Base-by-base conservation (phyloP, 1,140 invertebrate species). In the Macrobrachium rosenbergii region DNA sequence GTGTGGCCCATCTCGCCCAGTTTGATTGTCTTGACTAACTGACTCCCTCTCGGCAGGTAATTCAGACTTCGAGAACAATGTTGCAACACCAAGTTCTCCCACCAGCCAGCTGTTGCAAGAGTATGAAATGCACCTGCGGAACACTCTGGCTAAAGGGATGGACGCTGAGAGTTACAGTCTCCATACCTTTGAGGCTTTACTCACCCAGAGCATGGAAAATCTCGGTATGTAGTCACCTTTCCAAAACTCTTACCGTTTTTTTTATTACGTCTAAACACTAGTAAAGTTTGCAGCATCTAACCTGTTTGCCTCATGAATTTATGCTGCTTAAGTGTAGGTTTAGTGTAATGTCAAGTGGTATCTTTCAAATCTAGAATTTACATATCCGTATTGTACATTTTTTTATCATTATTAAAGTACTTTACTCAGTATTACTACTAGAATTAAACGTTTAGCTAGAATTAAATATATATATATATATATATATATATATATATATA, bases 131-230 rank as follows among this genome's bases (percentile, higher is more conserved):
- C 97, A 98, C 92, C 93, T 98, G 67, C 93, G 97, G 76, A 98
- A 98, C 92, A 97, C 97, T 2, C 93, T 98, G 87, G 97, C 97
- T 90, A 97, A 98, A 92, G 97, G 97, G 88, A 97, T 98, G 96
- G 97, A 98, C 91, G 97, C 97, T 67, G 97, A 98, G 92, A 98
- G 96, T 91, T 98, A 98, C 92, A 97, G 96, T 91, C 92, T 98
- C 87, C 97, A 98, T 91, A 98, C 97, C 1, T 98, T 98, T 91
- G 97, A 98, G 93, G 96, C 97, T 73, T 93, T 98, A 62, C 93
- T 98, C 45, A 96, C 96, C 78, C 97, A 98, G 92, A 97, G 96
- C 93, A 98, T 98, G 96, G 97, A 98, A 92, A 98, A 98, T 93
- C 94, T 98, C 92, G 97, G 92, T 92, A 91, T 90, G 90, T 89